A percentile compares a stretch with the other conserved stretches of the same genome.
These are phyloP conservation scores for Larimichthys crocea DNA, from an alignment of 2,113 vertebrate species.

Conservation along the genomic window DNA sequence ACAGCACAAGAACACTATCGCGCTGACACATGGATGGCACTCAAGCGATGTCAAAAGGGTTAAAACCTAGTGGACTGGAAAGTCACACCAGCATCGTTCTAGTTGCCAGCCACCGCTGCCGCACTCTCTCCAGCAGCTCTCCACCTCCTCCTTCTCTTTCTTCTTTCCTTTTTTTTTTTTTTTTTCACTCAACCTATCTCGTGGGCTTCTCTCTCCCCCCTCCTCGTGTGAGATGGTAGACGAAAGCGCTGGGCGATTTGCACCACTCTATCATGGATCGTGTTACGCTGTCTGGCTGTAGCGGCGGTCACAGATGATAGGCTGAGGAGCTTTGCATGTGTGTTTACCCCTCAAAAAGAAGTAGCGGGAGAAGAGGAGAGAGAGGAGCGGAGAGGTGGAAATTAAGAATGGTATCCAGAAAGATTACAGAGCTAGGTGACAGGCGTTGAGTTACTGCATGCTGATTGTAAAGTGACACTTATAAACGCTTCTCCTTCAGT, in stretches of 20 bases:
- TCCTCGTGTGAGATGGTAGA: conserved; percentile 82
- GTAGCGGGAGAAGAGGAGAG: conserved; percentile 60
- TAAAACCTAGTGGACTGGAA: conserved; percentile 80
- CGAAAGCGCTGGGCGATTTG: conserved; percentile 84
- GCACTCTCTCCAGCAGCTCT: conserved; percentile 74
- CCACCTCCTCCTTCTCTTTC: conserved; percentile 76
- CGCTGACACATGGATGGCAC: conserved; percentile 73
- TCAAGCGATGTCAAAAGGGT: conserved; percentile 77
- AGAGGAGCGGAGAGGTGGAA: conserved; percentile 68
- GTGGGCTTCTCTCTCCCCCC: conserved; percentile 57
- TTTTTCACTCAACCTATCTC: conserved; percentile 70
- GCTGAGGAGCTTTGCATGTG: conserved; percentile 84
- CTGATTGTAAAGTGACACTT: conserved; percentile 46
- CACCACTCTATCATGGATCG: conserved; percentile 87
- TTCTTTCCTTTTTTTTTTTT: conserved; percentile 37
- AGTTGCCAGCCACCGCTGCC: conserved; percentile 83
- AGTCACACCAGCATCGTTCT: conserved; percentile 80
- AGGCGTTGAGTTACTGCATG: conserved; percentile 20
- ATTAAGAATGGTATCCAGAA: conserved; percentile 41
- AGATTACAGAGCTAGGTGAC: conserved; percentile 53
- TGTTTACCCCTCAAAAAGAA: conserved; percentile 74
- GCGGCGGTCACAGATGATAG: conserved; percentile 89
- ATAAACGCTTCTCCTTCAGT: conserved; percentile 23
- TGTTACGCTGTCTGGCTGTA: conserved; percentile 89
- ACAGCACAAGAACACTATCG: conserved; percentile 57